Base-by-base conservation (phyloP, 2,797 vertebrate genomes). In the Spondyliosoma cantharus region DNA sequence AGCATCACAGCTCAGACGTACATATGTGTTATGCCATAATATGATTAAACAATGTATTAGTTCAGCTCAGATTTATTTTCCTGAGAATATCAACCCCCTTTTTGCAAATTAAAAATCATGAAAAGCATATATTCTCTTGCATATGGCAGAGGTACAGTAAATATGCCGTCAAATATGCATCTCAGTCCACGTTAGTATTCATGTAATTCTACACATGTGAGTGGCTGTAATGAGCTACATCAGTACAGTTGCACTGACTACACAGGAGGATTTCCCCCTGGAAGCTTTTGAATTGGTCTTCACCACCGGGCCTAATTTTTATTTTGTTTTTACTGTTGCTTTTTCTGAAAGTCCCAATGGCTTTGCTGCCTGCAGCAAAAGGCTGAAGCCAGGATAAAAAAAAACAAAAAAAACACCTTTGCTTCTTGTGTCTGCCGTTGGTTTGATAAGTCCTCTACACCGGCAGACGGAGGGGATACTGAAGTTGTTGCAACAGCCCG, bases 401-500 rank as follows among this genome's bases (percentile, higher is more conserved):
- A 32, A 74, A 50, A 20, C 29, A 58, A 66, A 29, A 74, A 32
- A 74, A 50, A 20, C 29, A 54, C 20, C 60, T 72, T 52, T 74
- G 60, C 82, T 81, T 46, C 65, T 61, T 60, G 58, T 89, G 80
- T 82, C 66, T 88, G 80, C 74, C 68, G 32, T 62, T 81, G 82
- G 73, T 86, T 89, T 86, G 83, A 85, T 84, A 87, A 87, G 72
- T 86, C 78, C 32, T 87, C 74, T 64, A 80, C 77, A 70, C 53
- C 7, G 20, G 77, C 78, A 69, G 70, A 78, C 46, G 50, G 70
- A 86, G 72, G 81, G 70, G 86, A 87, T 81, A 81, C 74, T 5
- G 19, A 76, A 88, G 80, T 64, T 89, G 81, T 78, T 87, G 89
- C 79, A 81, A 43, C 65, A 86, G 89, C 90, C 87, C 6, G 1